Percentiles rank a stretch among this genome's conserved stretches.
These are phyloP conservation scores for Podarcis lilfordi DNA, from an alignment of 2,797 vertebrate genomes.

Conservation along the genomic window DNA sequence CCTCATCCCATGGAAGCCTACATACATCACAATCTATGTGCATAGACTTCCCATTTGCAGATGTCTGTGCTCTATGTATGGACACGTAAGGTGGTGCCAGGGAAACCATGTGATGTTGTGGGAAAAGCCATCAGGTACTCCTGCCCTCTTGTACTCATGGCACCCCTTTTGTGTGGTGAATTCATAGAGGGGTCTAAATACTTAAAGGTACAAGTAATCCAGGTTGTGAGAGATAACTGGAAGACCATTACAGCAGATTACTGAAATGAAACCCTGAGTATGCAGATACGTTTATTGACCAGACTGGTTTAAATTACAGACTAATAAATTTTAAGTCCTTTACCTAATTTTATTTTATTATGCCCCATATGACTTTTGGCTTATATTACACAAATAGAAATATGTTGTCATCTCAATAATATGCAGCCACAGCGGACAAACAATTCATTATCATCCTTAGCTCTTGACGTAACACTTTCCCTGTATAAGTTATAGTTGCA, in stretches of 20 bases:
- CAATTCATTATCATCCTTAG: background rate
- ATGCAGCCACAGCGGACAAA: background rate
- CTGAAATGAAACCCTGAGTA: background rate
- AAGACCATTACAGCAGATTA: background rate
- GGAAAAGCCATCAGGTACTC: too few relatives aligned
- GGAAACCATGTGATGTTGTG: too few relatives aligned
- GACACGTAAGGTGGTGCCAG: too few relatives aligned
- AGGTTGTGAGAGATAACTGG: background rate
- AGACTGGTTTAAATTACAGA: background rate
- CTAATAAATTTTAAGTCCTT: background rate
- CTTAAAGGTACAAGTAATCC: background rate
- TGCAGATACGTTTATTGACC: background rate
- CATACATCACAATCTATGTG: too few relatives aligned
- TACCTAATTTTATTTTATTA: background rate
- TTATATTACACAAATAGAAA: background rate
- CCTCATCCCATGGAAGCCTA: too few relatives aligned
- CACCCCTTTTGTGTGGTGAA: background rate
- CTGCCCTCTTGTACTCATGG: too few relatives aligned
- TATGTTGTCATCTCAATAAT: background rate
- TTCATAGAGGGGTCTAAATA: background rate
- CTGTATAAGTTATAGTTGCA: background rate
- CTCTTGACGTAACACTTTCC: background rate
- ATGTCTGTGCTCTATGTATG: too few relatives aligned
- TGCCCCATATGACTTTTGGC: background rate
- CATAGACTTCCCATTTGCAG: too few relatives aligned